Conservation (phyloP, 2,797 vertebrate genomes). For the Ispidina lecontei region DNA sequence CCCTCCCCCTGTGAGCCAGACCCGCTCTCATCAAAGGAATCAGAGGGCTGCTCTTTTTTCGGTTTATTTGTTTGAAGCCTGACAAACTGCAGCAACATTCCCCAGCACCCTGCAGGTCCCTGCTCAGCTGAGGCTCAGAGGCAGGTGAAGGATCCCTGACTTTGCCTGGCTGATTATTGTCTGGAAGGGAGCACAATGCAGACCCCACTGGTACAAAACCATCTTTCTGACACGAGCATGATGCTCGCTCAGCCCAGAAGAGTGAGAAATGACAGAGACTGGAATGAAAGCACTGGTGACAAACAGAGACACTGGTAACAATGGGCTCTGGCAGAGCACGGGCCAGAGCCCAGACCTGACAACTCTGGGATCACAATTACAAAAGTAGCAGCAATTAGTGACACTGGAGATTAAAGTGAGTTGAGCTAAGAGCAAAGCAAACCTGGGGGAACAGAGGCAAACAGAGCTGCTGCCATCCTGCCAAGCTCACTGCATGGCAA, state of each 20-base stretch:
- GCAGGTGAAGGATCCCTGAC: neutral
- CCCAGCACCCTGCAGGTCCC: neutral
- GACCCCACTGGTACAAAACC: neutral
- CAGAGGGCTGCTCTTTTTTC: neutral
- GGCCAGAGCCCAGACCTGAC: neutral
- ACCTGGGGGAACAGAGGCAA: neutral
- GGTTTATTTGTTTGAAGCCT: neutral
- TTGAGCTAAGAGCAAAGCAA: neutral
- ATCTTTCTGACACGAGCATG: neutral
- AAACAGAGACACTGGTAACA: neutral
- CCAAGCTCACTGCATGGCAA: neutral
- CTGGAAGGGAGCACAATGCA: neutral
- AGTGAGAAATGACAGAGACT: neutral
- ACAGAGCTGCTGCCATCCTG: rapidly evolving
- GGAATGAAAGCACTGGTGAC: neutral
- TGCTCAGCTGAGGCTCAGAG: neutral
- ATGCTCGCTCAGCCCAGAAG: neutral
- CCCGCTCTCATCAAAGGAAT: neutral
- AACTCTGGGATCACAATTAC: neutral
- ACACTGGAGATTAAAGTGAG: neutral
- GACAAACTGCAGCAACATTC: neutral
- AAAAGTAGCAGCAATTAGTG: neutral
- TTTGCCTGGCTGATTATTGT: neutral
- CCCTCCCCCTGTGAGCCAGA: neutral
- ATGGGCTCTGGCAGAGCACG: rapidly evolving